These are phyloP conservation scores for Ibycter americanus DNA, from an alignment of 2,797 vertebrate species.

Conservation along the genomic window DNA sequence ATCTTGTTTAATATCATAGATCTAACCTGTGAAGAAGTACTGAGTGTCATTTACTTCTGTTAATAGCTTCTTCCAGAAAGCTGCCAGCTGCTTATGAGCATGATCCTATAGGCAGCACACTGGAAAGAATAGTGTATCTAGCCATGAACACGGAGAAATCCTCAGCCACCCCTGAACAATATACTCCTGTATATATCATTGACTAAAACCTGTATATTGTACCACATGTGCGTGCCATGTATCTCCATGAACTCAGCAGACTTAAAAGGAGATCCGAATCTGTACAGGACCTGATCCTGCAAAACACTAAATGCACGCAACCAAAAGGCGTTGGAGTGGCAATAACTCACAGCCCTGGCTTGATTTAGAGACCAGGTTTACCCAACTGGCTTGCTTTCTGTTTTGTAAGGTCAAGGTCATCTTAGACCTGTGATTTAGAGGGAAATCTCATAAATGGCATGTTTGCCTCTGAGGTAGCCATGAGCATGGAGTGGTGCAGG, in stretches of 20 bases:
- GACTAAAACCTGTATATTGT: background rate
- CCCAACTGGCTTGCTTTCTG: background rate
- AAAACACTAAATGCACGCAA: background rate
- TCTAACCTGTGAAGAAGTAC: background rate
- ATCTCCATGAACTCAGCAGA: background rate
- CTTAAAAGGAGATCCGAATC: background rate
- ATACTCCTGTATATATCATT: background rate
- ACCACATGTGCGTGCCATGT: background rate
- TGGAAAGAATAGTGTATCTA: background rate
- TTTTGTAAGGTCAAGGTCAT: background rate
- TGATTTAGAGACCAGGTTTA: background rate
- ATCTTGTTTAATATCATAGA: background rate
- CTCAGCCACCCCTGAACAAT: background rate
- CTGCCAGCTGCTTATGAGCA: background rate
- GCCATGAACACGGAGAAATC: background rate
- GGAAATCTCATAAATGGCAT: fast-evolving
- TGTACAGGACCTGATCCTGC: background rate
- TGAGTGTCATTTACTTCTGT: background rate
- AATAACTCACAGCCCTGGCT: background rate
- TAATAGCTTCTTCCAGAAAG: background rate
- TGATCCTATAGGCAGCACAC: background rate
- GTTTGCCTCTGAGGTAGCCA: background rate
- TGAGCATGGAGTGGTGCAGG: background rate
- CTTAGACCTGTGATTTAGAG: background rate
- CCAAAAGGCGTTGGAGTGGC: background rate